Evolutionary conservation across 2,113 vertebrate species (phyloP).

Genomic region (Amblyornis subalaris): DNA sequence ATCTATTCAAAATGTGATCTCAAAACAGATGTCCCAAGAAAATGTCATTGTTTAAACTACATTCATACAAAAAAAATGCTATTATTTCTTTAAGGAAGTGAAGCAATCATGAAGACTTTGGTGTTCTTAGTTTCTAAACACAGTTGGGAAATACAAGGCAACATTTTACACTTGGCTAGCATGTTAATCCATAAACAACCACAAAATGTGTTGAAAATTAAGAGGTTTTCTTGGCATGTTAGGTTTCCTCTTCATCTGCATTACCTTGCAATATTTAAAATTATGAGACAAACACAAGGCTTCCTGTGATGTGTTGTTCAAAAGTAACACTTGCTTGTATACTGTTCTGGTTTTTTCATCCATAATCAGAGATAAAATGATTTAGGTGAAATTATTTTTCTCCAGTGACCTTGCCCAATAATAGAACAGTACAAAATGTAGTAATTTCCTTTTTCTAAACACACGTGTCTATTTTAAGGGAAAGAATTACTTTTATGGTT

Average conservation of each 20-base stretch:
- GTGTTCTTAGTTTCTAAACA: constrained; percentile 68
- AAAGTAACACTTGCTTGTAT: not conserved
- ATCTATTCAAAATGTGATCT: constrained; percentile 83
- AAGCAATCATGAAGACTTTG: constrained; percentile 72
- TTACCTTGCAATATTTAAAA: constrained; percentile 37
- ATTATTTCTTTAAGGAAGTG: constrained; percentile 81
- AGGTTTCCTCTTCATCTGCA: constrained; percentile 26
- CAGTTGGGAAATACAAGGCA: constrained; percentile 52
- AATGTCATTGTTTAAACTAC: constrained; percentile 81
- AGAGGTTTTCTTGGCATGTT: constrained; percentile 19
- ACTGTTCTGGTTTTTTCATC: not conserved
- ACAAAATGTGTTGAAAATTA: constrained; percentile 56
- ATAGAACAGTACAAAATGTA: constrained; percentile 79
- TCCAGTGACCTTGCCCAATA: constrained; percentile 78
- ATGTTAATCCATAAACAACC: constrained; percentile 47
- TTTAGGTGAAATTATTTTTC: constrained; percentile 76
- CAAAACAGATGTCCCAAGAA: constrained; percentile 87
- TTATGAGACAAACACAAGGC: not conserved
- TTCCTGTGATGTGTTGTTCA: constrained; percentile 34
- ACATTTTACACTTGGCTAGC: constrained; percentile 48
- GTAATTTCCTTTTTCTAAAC: constrained; percentile 86
- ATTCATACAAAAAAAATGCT: constrained; percentile 63
- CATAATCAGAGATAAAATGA: constrained; percentile 67
- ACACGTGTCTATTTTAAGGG: constrained; percentile 74
- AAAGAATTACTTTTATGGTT: constrained; percentile 82